A percentile compares a stretch with the other conserved stretches of the same genome.
Conservation (phyloP, 2,113 vertebrate species). For the Urocolius indicus region DNA sequence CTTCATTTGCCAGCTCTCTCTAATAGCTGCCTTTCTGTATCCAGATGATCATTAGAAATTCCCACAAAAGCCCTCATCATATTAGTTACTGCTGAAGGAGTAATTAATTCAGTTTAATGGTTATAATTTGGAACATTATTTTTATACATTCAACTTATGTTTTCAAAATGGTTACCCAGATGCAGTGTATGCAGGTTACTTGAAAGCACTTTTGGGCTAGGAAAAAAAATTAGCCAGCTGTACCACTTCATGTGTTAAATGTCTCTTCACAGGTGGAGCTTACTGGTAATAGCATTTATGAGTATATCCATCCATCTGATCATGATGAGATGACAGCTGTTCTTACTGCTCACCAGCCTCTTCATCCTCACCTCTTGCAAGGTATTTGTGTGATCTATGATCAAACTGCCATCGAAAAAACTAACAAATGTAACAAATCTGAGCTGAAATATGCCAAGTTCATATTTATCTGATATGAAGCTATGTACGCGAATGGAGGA, state of each 20-base stretch:
- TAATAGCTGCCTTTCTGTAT: neutral
- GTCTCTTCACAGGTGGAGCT: slow-evolving; percentile 87
- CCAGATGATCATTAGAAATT: neutral
- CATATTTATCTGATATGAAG: neutral
- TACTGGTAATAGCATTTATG: slow-evolving; percentile 95
- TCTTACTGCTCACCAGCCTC: slow-evolving; percentile 86
- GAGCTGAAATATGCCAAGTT: neutral
- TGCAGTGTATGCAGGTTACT: neutral
- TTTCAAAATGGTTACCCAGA: neutral
- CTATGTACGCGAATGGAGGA: neutral
- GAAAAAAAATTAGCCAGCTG: neutral
- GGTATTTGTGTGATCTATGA: slow-evolving; percentile 72
- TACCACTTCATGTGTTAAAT: neutral
- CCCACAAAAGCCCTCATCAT: neutral
- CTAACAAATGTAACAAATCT: neutral
- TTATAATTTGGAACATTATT: neutral
- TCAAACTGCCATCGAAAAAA: neutral
- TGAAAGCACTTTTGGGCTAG: neutral
- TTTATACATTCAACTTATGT: neutral
- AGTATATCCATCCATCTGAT: slow-evolving; percentile 95
- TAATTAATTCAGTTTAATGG: neutral
- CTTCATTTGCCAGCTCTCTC: neutral
- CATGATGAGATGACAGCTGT: slow-evolving; percentile 95
- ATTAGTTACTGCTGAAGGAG: neutral
- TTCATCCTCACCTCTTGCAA: slow-evolving; percentile 87